A percentile compares a stretch with the other conserved stretches of the same genome.
phyloP scores from a whole-genome alignment of 2,797 vertebrate species.

The Sarcoramphus papa region DNA sequence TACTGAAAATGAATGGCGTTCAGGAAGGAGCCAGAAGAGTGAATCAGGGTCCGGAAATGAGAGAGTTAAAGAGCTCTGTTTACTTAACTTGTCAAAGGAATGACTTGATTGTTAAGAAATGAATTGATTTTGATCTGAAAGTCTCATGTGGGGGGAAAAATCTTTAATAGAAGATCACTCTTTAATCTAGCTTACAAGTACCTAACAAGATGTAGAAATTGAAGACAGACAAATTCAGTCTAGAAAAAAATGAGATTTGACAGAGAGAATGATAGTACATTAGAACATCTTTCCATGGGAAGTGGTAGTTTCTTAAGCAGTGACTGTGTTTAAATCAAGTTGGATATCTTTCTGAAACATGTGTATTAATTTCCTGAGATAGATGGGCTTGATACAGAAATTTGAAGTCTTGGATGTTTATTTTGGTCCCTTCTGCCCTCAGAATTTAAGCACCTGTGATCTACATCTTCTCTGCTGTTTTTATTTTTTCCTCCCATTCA shows the following conservation, averaged over 20 bases:
- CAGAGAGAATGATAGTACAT: background rate
- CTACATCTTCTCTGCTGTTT: background rate
- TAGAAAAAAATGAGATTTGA: slow-evolving; percentile 5
- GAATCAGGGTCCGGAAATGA: background rate
- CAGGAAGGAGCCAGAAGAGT: background rate
- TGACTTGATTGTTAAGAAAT: background rate
- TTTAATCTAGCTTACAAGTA: slow-evolving; percentile 25
- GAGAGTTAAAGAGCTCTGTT: background rate
- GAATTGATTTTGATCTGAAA: slow-evolving; percentile 17
- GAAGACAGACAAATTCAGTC: slow-evolving; percentile 8
- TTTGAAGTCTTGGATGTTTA: background rate
- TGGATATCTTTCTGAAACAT: background rate
- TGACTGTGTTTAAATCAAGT: background rate
- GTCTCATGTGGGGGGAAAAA: background rate
- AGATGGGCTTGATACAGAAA: background rate
- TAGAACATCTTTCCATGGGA: background rate
- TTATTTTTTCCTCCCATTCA: background rate
- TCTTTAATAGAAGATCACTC: background rate
- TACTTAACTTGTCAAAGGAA: slow-evolving; percentile 4
- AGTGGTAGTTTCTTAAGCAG: background rate
- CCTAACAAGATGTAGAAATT: background rate
- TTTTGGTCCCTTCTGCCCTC: background rate
- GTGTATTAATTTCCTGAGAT: background rate
- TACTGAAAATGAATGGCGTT: background rate
- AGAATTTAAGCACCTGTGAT: background rate